phyloP scores from a whole-genome alignment of 1,140 invertebrate genomes.

The Platyura marginata region DNA sequence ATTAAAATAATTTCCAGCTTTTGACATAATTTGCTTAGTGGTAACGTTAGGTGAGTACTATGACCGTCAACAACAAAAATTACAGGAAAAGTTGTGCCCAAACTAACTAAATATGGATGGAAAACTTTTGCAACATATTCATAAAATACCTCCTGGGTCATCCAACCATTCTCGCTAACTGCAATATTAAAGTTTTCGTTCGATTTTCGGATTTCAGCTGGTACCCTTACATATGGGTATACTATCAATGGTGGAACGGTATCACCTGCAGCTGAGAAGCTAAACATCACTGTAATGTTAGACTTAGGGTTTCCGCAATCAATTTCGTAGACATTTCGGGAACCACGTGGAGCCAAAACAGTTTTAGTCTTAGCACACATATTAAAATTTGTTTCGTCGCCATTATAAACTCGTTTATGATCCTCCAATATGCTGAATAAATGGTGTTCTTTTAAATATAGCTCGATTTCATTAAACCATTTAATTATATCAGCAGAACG shows the following conservation, averaged over 20 bases:
- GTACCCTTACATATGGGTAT: background rate
- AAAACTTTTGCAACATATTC: background rate
- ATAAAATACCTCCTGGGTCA: background rate
- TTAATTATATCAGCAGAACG: no score
- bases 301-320: background rate
- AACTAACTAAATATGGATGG: background rate
- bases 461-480: no score
- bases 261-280: background rate
- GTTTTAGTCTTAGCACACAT: background rate
- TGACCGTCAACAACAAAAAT: background rate
- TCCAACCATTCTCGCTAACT: background rate
- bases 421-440: no score
- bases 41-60: background rate
- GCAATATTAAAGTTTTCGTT: background rate
- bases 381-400: background rate
- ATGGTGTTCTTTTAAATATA: no score
- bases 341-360: background rate
- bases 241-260: background rate
- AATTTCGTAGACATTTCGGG: background rate
- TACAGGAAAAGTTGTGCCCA: background rate
- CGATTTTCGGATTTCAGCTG: background rate
- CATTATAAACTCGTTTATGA: background rate
- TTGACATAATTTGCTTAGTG: background rate
- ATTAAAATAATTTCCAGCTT: background rate
- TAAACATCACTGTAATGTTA: background rate